These are phyloP conservation scores for Samia ricini DNA, from an alignment of 1,140 invertebrate species.

Conservation along the genomic window DNA sequence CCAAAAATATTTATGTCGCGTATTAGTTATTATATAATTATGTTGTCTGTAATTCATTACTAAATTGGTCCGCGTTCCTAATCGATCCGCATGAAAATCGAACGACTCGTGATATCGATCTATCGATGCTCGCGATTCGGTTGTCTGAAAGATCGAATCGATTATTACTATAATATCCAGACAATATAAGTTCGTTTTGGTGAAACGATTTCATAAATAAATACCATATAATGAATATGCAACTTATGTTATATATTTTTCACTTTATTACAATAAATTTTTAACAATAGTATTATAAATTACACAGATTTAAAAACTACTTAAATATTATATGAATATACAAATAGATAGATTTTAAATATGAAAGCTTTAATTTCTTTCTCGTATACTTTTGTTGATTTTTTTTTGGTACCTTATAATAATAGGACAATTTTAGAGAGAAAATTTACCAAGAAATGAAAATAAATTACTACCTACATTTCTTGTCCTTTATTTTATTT, in stretches of 20 bases:
- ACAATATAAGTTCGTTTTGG: too few relatives aligned
- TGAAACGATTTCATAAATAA: neutral
- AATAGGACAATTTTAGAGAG: neutral
- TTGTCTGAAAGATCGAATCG: neutral
- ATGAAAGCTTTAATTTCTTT: neutral
- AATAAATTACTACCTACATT: too few relatives aligned
- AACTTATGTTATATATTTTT: neutral
- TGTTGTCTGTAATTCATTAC: too few relatives aligned
- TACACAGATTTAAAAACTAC: neutral
- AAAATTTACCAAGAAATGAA: too few relatives aligned
- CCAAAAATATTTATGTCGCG: too few relatives aligned
- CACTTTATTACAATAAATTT: neutral
- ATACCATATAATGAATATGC: neutral
- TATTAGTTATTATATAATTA: too few relatives aligned
- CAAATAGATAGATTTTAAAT: neutral
- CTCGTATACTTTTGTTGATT: neutral
- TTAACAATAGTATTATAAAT: constrained; percentile 2
- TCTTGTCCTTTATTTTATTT: too few relatives aligned
- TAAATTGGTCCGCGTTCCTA: too few relatives aligned
- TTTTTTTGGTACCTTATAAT: neutral
- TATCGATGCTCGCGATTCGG: too few relatives aligned
- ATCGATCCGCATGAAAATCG: too few relatives aligned
- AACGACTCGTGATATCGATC: too few relatives aligned
- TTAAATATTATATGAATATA: neutral
- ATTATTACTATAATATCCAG: too few relatives aligned